Base-by-base conservation (phyloP, 2,113 vertebrate genomes). In the Poeciliopsis prolifica region DNA sequence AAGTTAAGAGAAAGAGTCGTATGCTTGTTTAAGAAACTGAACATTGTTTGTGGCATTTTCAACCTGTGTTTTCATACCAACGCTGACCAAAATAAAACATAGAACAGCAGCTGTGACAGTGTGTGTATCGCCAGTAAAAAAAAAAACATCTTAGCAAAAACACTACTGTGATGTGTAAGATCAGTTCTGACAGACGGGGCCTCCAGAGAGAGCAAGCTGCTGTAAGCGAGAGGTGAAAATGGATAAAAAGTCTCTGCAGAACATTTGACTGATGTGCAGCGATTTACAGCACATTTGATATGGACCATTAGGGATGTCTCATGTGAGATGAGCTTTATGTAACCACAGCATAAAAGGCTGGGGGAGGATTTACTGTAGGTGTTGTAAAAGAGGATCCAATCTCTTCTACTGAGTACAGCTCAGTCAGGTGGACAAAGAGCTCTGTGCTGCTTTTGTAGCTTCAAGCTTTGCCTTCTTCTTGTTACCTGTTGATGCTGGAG, bases 291-390 rank as follows among this genome's bases (percentile, higher is more conserved):
- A 33, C 28, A 65, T 79, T 78, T 67, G 78, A 66, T 69, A 61
- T 14, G 15, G 68, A 64, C 35, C 65, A 30, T 64, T 35, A 66
- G 81, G 73, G 78, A 77, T 74, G 26, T 77, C 82, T 80, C 33
- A 31, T 67, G 76, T 69, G 68, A 71, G 77, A 79, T 75, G 68
- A 42, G 60, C 70, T 86, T 79, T 87, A 87, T 80, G 76, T 77
- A 85, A 82, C 73, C 26, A n/a, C 51, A n/a, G 74, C 11, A 65
- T 28, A 48, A 67, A 68, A 75, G 61, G 35, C 44, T 24, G 61
- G 67, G 51, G 44, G 75, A n/a, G 22, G 51, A 58, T 58, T 58
- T 58, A n/a, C 51, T 58, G 51, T 24, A 58, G 51, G 51, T 58
- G 51, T 58, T 58, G 51, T 58, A 58, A 73, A 71, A 74, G 72